Conservation (phyloP, 2,888 invertebrate species). For the Antheraea assamensis region DNA sequence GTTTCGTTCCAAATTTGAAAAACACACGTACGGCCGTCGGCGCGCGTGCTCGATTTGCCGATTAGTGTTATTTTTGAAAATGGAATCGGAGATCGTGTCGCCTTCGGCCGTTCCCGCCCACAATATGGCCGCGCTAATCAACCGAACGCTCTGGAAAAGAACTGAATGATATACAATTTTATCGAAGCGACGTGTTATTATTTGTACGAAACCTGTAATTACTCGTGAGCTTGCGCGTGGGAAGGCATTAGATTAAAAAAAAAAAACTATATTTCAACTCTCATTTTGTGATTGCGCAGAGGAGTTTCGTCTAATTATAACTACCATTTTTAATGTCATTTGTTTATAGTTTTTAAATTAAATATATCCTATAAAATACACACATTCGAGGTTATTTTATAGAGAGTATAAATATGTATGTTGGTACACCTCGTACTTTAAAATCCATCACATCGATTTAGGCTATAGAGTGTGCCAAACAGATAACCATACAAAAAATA, state of each 20-base stretch:
- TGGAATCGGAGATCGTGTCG: slow-evolving; percentile 79
- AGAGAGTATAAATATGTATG: not conserved
- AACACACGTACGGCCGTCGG: slow-evolving; percentile 74
- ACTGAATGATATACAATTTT: slow-evolving; percentile 81
- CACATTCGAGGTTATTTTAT: slow-evolving; percentile 41
- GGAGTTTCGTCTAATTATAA: slow-evolving; percentile 56
- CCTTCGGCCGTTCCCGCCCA: slow-evolving; percentile 78
- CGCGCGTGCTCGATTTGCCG: slow-evolving; percentile 79
- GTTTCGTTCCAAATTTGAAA: slow-evolving; percentile 72
- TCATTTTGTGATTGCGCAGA: slow-evolving; percentile 73
- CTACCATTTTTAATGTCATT: slow-evolving; percentile 39
- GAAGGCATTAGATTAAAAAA: slow-evolving; percentile 79
- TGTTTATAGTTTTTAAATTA: slow-evolving; percentile 35
- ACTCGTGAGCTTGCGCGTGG: slow-evolving; percentile 75
- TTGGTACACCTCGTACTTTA: not conserved
- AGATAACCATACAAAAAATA: no score
- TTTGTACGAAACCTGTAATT: slow-evolving; percentile 75
- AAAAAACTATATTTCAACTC: slow-evolving; percentile 70
- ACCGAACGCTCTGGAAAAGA: slow-evolving; percentile 69
- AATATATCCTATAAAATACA: slow-evolving; percentile 57
- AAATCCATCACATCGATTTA: no score
- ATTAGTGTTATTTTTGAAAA: slow-evolving; percentile 81
- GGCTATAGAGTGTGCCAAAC: no score
- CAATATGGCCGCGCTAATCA: slow-evolving; percentile 81
- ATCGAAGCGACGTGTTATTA: slow-evolving; percentile 81